A percentile compares a stretch with the other conserved stretches of the same genome.
These are phyloP conservation scores for Lonchura striata DNA, from an alignment of 2,113 vertebrate genomes.

Conservation along the genomic window DNA sequence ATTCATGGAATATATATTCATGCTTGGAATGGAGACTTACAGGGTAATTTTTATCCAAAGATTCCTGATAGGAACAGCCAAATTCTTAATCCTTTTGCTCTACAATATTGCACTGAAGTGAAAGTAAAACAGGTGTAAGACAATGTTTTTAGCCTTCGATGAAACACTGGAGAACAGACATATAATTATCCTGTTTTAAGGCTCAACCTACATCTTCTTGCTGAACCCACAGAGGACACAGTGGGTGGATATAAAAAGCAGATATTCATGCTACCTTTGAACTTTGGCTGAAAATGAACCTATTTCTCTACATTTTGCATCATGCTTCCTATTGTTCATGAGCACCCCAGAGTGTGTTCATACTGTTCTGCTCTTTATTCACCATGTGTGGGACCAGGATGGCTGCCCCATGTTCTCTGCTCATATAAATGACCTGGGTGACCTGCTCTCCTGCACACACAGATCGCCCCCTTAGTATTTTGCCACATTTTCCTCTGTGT, in stretches of 20 bases:
- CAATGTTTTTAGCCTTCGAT: not conserved
- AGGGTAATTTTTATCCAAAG: not conserved
- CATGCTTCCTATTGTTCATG: not conserved
- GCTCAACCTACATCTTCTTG: not conserved
- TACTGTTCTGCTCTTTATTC: not conserved
- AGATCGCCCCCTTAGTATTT: not conserved
- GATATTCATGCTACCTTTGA: not conserved
- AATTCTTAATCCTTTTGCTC: not conserved
- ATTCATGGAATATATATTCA: not conserved
- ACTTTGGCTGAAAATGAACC: not conserved
- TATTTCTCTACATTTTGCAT: not conserved
- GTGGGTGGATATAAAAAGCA: not conserved
- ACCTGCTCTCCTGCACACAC: not conserved
- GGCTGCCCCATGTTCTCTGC: not conserved
- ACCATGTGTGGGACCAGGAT: not conserved
- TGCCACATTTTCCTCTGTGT: not conserved
- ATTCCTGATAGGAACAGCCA: not conserved
- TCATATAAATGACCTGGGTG: not conserved
- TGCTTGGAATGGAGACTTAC: not conserved
- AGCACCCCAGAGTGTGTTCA: not conserved
- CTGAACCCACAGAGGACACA: not conserved
- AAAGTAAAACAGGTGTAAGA: not conserved
- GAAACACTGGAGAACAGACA: not conserved
- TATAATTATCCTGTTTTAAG: not conserved
- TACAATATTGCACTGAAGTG: not conserved